phyloP scores from a whole-genome alignment of 92 coral and sea anemone species.

The Virgularia gustaviana region DNA sequence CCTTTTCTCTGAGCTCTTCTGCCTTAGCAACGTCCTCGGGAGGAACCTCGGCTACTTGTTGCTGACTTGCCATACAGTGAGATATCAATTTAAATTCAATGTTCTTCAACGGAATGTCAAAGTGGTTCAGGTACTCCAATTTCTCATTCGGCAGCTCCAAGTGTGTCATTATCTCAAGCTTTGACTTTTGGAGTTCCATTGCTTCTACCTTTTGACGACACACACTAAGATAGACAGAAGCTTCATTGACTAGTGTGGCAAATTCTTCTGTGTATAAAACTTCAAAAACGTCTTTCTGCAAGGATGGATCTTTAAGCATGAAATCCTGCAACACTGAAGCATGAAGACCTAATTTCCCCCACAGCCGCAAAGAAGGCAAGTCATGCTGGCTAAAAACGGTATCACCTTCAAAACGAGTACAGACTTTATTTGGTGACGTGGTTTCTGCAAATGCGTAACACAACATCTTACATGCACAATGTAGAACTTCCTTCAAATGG shows the following conservation, averaged over 20 bases:
- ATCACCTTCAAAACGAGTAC: not conserved
- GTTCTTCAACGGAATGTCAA: conserved; percentile 56
- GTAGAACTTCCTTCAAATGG: conserved; percentile 32
- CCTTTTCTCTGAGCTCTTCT: conserved; percentile 50
- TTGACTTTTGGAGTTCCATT: conserved; percentile 1
- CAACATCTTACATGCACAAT: conserved; percentile 59
- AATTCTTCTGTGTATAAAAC: conserved; percentile 17
- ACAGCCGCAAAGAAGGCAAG: too few species aligned
- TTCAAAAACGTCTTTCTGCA: not conserved
- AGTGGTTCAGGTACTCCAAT: conserved; percentile 25
- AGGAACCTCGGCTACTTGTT: not conserved
- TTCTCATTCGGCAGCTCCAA: conserved; percentile 16
- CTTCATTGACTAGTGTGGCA: conserved; percentile 25
- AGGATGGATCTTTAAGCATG: not conserved
- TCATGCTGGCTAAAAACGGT: not conserved
- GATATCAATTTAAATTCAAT: conserved; percentile 54
- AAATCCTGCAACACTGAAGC: too few species aligned
- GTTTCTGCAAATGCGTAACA: conserved; percentile 49
- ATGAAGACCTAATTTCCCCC: too few species aligned
- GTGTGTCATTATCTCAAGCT: too few species aligned
- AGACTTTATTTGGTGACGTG: not conserved
- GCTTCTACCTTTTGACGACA: conserved; percentile 21
- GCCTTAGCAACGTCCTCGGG: conserved; percentile 4
- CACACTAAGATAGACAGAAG: conserved; percentile 32
- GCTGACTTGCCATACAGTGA: conserved; percentile 51